phyloP scores from a whole-genome alignment of 2,113 vertebrate species.

The Chaetops frenatus region DNA sequence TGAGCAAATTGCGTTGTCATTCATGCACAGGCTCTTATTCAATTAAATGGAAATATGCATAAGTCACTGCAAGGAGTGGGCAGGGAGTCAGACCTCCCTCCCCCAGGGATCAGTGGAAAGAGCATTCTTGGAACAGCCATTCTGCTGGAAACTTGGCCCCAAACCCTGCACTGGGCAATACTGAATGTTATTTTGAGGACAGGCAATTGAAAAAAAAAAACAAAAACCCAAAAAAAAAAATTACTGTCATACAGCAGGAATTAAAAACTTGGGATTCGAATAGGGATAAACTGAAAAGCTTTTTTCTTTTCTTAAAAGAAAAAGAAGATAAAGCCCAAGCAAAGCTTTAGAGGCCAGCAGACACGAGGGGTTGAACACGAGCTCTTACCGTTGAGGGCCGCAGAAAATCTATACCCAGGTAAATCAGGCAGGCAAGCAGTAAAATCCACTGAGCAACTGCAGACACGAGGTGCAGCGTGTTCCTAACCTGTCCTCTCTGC shows the following conservation, averaged over 20 bases:
- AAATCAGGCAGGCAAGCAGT: slow-evolving; percentile 63
- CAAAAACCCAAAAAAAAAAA: not conserved
- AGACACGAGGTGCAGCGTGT: slow-evolving; percentile 36
- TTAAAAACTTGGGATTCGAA: not conserved
- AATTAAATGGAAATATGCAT: not conserved
- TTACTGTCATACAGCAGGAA: not conserved
- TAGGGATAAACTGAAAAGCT: not conserved
- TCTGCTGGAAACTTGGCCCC: not conserved
- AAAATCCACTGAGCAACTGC: slow-evolving; percentile 52
- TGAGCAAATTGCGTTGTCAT: not conserved
- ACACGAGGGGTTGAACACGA: not conserved
- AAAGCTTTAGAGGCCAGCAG: not conserved
- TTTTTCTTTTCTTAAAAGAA: not conserved
- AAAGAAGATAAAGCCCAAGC: not conserved
- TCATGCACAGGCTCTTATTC: not conserved
- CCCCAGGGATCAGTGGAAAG: not conserved
- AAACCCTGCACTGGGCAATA: not conserved
- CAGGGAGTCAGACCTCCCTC: not conserved
- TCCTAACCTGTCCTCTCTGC: slow-evolving; percentile 17
- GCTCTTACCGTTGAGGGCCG: slow-evolving; percentile 62
- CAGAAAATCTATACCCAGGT: slow-evolving; percentile 48
- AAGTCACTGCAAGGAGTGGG: not conserved
- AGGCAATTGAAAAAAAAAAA: not conserved
- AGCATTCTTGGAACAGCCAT: not conserved
- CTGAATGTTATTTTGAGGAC: not conserved